Evolutionary conservation across 2,888 invertebrate species (phyloP).

Genomic region (Dione vanillae): DNA sequence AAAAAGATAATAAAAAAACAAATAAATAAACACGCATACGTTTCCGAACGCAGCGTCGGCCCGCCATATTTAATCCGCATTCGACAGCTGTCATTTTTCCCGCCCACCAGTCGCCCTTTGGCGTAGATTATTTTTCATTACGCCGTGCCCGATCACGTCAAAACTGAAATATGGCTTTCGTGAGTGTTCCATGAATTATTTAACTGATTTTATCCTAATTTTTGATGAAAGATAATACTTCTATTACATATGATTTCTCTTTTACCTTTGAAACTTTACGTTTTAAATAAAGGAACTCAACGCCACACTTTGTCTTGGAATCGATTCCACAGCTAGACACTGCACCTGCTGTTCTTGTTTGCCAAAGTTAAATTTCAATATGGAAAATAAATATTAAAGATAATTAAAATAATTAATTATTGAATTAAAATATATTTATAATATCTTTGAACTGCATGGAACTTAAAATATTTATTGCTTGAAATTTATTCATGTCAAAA

Average conservation of each 20-base stretch:
- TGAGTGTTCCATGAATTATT: conserved; percentile 44
- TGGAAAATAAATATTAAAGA: too few species aligned
- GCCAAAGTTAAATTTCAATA: too few species aligned
- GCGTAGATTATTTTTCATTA: conserved; percentile 63
- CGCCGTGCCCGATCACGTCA: conserved; percentile 53
- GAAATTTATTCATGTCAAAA: too few species aligned
- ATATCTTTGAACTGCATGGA: too few species aligned
- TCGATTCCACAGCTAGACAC: too few species aligned
- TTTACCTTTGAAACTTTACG: too few species aligned
- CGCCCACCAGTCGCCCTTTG: conserved; percentile 60
- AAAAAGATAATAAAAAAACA: conserved; percentile 13
- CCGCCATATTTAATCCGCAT: conserved; percentile 64
- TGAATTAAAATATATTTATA: too few species aligned
- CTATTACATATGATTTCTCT: background rate
- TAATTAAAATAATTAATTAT: too few species aligned
- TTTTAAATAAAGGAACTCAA: too few species aligned
- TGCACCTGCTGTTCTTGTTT: too few species aligned
- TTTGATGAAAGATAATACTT: background rate
- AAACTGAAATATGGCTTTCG: conserved; percentile 49
- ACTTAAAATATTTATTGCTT: too few species aligned
- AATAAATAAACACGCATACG: conserved; percentile 9
- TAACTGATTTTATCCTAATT: conserved; percentile 24
- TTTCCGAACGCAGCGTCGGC: conserved; percentile 26
- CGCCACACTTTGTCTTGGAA: too few species aligned
- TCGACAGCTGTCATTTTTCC: conserved; percentile 73